Evolutionary conservation across 2,113 vertebrate genomes (phyloP), one percentile per base, ranked within the genome.

Genomic region (Coptodon rendalli): DNA sequence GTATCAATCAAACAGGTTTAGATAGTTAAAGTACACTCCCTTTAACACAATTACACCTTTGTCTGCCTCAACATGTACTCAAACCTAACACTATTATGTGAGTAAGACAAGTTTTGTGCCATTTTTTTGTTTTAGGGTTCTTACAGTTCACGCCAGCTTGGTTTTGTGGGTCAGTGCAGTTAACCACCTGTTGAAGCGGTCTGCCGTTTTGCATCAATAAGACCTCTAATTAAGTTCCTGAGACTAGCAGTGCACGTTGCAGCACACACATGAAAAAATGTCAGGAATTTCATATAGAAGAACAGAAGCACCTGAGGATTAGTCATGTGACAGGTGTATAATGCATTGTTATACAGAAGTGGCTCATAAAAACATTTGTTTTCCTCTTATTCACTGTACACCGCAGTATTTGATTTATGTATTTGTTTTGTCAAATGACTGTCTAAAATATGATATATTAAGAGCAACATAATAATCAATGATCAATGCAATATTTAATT

Each of bases 271-370:
- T 40, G 82, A 82, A 89, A 94, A 95, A 95, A 96, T 96, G 78
- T 68, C 36, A 91, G 88, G 94, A 96, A 96, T 97, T 91, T 91
- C 86, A 68, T 83, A 82, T 88, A 57, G 61, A 93, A 83, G 31
- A 27, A 61, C 38, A 89, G 88, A 95, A 93, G 92, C 86, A 91
- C 82, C 85, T 81, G 19, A 34, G 82, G 88, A 93, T 94, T 94
- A 92, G 85, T 93, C 95, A 95, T 94, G 91, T 94, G 96, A 93
- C 83, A 68, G 83, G 54, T 81, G 81, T 73, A 89, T 50, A 85
- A 90, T 85, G 80, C 83, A 68, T 68, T 90, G 87, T 90, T 93
- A 82, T 40, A 86, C 48, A 84, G 17, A 79, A 53, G 40, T 54
- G 43, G 71, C 38, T 80, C 16, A 10, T 57, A 57, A 80, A 86